Evolutionary conservation across 1,140 invertebrate genomes (phyloP), one percentile per base, ranked within the genome.

Genomic region (Aphelenchoides avenae): DNA sequence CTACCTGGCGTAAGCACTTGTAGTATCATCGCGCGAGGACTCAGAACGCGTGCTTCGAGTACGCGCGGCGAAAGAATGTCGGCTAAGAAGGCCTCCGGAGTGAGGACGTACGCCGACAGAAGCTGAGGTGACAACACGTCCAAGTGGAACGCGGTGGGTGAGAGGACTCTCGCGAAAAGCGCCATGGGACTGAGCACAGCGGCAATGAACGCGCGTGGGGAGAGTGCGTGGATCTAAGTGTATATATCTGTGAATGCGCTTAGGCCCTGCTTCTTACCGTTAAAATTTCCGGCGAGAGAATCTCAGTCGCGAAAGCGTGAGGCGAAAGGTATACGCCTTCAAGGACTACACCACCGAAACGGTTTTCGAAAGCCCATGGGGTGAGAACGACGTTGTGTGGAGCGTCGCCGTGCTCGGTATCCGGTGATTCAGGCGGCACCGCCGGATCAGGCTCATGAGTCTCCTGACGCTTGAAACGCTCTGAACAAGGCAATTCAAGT

Each of bases 61-160:
- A 15, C 41, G 15, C 41, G 30, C 9, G 41, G 41, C 7, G 41
- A 6, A 11, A 43, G 41, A 15, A 43, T 43, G 9, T 43, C 41
- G 7, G 41, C 15, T 11, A 48, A n/a, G 11, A 48, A 36, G 7
- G 46, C 26, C 46, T 48, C 46, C 7, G 46, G 46, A 15, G 46
- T 34, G 15, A 48, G 46, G 13, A 48, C 20, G 46, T 48, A 48
- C 7, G 46, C 46, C 7, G 22, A 39, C 9, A 48, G 46, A 27
- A 22, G 15, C 18, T 31, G 15, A 7, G 46, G 46, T 7, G 46
- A 48, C 7, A 48, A 9, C 13, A 48, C 46, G 30, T 48, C 46
- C 7, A 39, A 11, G 18, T 11, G 11, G 18, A 48, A 48, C 6
- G 46, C 46, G 7, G 46, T 39, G 11, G 46, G 46, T 7, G 46